These are phyloP conservation scores for Metopia argyrocephala DNA, from an alignment of 2,888 invertebrate genomes.

Conservation along the genomic window DNA sequence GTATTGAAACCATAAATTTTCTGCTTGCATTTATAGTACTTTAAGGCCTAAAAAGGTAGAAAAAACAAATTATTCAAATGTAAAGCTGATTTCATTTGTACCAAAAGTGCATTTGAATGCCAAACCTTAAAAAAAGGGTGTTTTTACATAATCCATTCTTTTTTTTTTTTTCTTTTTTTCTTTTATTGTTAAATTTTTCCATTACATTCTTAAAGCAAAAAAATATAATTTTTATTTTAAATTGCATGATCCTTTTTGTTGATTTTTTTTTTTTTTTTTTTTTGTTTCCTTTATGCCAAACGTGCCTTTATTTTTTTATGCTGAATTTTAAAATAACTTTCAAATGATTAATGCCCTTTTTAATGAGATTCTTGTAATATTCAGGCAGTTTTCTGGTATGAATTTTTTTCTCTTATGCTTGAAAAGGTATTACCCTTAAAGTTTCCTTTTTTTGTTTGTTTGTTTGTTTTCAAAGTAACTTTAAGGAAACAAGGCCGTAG, in stretches of 20 bases:
- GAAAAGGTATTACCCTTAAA: not conserved
- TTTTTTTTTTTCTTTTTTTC: constrained; percentile 31
- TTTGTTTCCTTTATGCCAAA: constrained; percentile 33
- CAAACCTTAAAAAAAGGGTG: constrained; percentile 55
- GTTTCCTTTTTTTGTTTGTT: not conserved
- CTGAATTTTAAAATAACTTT: constrained; percentile 52
- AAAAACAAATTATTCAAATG: not conserved
- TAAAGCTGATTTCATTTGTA: not conserved
- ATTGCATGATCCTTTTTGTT: constrained; percentile 16
- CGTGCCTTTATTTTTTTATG: not conserved
- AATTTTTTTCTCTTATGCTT: constrained; percentile 1
- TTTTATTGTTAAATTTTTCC: no score
- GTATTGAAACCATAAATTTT: constrained; percentile 73
- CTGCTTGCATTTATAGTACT: constrained; percentile 49
- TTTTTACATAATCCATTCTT: constrained; percentile 12
- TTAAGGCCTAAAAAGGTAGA: constrained; percentile 21
- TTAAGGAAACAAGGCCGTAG: constrained; percentile 70
- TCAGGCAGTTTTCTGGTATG: constrained; percentile 31
- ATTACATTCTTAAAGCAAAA: no score
- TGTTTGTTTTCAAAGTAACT: not conserved
- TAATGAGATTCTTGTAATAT: constrained; percentile 76
- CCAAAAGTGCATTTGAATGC: constrained; percentile 36
- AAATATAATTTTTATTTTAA: constrained; percentile 57
- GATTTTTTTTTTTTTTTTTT: constrained; percentile 35
- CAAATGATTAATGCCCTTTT: constrained; percentile 75